A percentile compares a stretch with the other conserved stretches of the same genome.
phyloP scores from a whole-genome alignment of 2,797 vertebrate species.

The Labroides dimidiatus region DNA sequence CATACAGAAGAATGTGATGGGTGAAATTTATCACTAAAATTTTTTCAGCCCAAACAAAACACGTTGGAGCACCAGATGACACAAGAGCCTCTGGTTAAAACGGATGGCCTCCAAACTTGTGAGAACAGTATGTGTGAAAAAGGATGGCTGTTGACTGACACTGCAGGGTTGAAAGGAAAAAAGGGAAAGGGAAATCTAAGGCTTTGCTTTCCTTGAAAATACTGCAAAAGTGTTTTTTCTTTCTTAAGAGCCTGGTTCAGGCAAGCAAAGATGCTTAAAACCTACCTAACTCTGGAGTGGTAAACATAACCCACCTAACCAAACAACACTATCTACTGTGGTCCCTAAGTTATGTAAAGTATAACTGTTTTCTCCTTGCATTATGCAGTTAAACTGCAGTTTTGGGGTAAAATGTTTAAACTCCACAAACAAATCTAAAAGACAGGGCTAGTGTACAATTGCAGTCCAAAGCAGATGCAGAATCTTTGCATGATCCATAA shows the following conservation, averaged over 20 bases:
- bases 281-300: constrained; percentile 27
- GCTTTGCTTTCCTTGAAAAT: constrained; percentile 53
- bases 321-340: constrained; percentile 7
- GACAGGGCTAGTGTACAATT: constrained; percentile 33
- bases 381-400: constrained; percentile 36
- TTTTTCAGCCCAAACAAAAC: constrained; percentile 73
- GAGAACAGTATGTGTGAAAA: constrained; percentile 61
- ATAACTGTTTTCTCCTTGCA: constrained; percentile 49
- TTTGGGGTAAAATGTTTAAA: constrained; percentile 33
- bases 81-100: constrained; percentile 60
- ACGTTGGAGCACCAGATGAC: constrained; percentile 50
- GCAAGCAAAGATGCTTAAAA: constrained; percentile 9
- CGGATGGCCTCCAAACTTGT: constrained; percentile 61
- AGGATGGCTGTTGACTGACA: constrained; percentile 63
- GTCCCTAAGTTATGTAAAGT: constrained; percentile 44
- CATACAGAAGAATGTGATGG: constrained; percentile 65
- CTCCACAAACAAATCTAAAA: constrained; percentile 39
- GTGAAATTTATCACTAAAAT: constrained; percentile 79
- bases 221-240: constrained; percentile 35
- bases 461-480: constrained; percentile 38
- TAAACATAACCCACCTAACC: constrained; percentile 15
- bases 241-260: constrained; percentile 17
- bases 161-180: constrained; percentile 56
- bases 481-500: constrained; percentile 51
- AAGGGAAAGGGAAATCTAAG: constrained; percentile 31